phyloP scores from a whole-genome alignment of 2,888 invertebrate species.

The Rhingia campestris region DNA sequence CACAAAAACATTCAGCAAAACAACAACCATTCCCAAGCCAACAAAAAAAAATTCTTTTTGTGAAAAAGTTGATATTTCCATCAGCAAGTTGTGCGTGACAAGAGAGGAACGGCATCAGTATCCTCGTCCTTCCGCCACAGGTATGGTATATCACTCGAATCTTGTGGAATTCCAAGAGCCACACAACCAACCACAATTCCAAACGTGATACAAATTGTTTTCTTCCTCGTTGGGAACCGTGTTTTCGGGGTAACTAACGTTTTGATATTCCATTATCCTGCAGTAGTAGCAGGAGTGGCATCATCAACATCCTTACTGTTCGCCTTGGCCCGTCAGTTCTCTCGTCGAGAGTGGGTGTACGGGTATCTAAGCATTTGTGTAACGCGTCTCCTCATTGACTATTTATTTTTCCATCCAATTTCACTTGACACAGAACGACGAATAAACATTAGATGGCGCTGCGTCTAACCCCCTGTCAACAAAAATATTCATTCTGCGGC shows the following conservation, averaged over 20 bases:
- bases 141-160: constrained; percentile 18
- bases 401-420: constrained; percentile 36
- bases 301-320: constrained; percentile 59
- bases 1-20: constrained; percentile 6
- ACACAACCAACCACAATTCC: constrained; percentile 1
- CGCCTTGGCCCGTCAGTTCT: background rate
- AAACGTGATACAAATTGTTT: constrained; percentile 43
- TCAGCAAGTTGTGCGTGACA: background rate
- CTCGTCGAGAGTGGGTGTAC: background rate
- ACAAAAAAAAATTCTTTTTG: background rate
- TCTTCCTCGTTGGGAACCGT: background rate
- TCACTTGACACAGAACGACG: constrained; percentile 1
- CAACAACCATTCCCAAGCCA: background rate
- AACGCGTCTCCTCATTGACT: constrained; percentile 2
- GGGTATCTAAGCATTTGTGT: background rate
- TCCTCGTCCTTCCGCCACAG: constrained; percentile 34
- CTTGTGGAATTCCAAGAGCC: constrained; percentile 16
- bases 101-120: constrained; percentile 14
- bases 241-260: constrained; percentile 29
- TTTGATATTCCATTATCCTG: constrained; percentile 41
- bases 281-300: constrained; percentile 1
- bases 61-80: constrained; percentile 19
- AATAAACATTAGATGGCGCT: constrained; percentile 35
- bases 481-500: constrained; percentile 56
- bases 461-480: background rate